Evolutionary conservation across 2,797 vertebrate genomes (phyloP), one percentile per base, ranked within the genome.

Genomic region (Champsocephalus esox): DNA sequence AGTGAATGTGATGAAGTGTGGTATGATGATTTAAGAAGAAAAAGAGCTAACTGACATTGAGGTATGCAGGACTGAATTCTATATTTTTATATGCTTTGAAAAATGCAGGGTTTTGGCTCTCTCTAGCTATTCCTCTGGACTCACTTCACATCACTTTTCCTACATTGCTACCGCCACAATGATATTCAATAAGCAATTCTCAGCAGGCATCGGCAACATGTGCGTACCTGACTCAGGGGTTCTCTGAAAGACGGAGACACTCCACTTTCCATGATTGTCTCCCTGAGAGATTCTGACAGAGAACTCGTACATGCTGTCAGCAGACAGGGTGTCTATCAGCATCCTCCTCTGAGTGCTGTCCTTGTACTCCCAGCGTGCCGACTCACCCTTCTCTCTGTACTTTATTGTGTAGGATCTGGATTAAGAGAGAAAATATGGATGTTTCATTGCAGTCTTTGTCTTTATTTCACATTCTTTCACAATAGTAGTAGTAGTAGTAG

Each of bases 231-330:
- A 97, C 88, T 99, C 98, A 0, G 98, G 98, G 10, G 98, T 99
- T 91, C 98, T 95, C 63, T 99, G 98, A 87, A 97, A 99, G 83
- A 99, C 95, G 0, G 98, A 99, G 3, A 94, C 91, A 0, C 97
- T 99, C 98, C 98, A 99, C 73, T 96, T 97, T 74, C 98, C 95
- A 0, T 97, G 94, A 71, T 94, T 95, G 76, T 94, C 95, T 58
- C 94, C 95, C 67, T 97, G 94, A 54, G 96, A 95, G 79, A 99
- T 97, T 2, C 96, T 96, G 81, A 99, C 94, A 0, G 97, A 96
- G 71, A 99, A 99, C 88, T 99, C 98, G 0, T 99, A 99, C 97
- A 99, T 97, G 13, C 97, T 95, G 75, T 99, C 98, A 2, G 98
- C 97, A 49, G 93, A 81, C 49, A 99, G 93, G 43, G 88, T 91